Base-by-base conservation (phyloP, 2,888 invertebrate species). In the Amiota minor region DNA sequence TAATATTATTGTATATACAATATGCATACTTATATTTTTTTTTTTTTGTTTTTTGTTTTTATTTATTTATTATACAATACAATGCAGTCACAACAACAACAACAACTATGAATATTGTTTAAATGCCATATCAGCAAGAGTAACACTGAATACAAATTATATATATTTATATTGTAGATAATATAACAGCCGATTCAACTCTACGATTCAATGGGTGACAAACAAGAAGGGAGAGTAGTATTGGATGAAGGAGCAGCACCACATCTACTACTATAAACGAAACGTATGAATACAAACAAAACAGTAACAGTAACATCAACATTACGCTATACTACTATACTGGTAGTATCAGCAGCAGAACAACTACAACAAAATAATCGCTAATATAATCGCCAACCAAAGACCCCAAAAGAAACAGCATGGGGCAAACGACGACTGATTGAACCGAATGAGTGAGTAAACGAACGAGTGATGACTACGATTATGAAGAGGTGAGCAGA, bases 51-150 rank as follows among this genome's bases (percentile, higher is more conserved):
- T 14, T 62, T n/a, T 20, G 62, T 62, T 2, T 73, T 50, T 70
- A 18, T 67, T 50, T 70, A 12, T 64, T 50, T 20, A 45, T 55
- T 18, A 59, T 59, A 59, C 18, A 23, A 59, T 59, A 59, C 18
- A 23, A 59, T 18, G 59, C 18, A 20, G 59, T 47, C 67, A 49
- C 47, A 16, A 47, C 47, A 67, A 67, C 12, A 67, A 67, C n/a
- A 67, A 47, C n/a, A 67, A n/a, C 64, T 49, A 47, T 3, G 16
- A 68, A 67, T 68, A 78, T 83, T 81, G 75, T 80, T 86, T 83
- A 83, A 82, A 86, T 85, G 85, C 82, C 82, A 82, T 86, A 83
- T 83, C 85, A 82, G 85, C 83, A 78, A 76, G 77, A 79, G 80
- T 78, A 85, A 78, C 76, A 81, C 81, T 85, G 86, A 85, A 83